phyloP scores from a whole-genome alignment of 2,113 vertebrate genomes.

The zebrafish (Danio rerio) region GRCz12tu NC_133192.1:23176001-23176500 shows the following conservation, averaged over 20 bases:
- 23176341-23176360: conserved; percentile 72
- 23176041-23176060: neutral
- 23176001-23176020: neutral
- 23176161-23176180: conserved; percentile 44
- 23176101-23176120: conserved; percentile 22
- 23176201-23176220: conserved; percentile 67
- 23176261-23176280: conserved; percentile 65
- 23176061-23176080: neutral
- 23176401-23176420: conserved; percentile 77
- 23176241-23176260: conserved; percentile 64
- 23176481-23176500: conserved; percentile 48
- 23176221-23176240: conserved; percentile 74
- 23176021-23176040: neutral
- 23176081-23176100: neutral
- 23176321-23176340: conserved; percentile 80
- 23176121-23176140: conserved; percentile 16
- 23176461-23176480: conserved; percentile 57
- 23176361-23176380: conserved; percentile 78
- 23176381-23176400: conserved; percentile 75
- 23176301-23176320: conserved; percentile 82
- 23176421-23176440: conserved; percentile 79
- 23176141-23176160: conserved; percentile 36
- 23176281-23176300: conserved; percentile 67
- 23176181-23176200: conserved; percentile 60
- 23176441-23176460: conserved; percentile 76